Base-by-base conservation (phyloP, 2,797 vertebrate species). In the Spinus olivaceus region DNA sequence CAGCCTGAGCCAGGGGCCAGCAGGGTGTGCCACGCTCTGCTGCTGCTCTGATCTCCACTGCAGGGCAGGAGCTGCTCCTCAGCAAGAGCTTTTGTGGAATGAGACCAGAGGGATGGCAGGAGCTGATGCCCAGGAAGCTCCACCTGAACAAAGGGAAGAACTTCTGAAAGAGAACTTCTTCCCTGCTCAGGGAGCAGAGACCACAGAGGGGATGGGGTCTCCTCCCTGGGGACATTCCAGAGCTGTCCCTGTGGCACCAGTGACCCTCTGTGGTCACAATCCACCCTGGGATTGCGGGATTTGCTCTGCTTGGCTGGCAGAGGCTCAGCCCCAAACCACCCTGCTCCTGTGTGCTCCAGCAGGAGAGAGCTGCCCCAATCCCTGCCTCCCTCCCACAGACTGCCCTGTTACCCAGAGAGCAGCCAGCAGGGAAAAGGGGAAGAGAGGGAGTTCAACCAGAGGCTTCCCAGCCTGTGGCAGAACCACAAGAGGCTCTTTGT, bases 401-500 rank as follows among this genome's bases (percentile, higher is more conserved):
- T 44, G 4, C 46, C 46, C 46, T 46, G 44, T 12, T 4, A 8
- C 46, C 46, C 80, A 60, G 28, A 61, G 7, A 76, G 60, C 47
- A 25, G 47, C 47, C 47, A 49, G 47, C 47, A 50, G 82, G 72
- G 14, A 44, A 53, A 59, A 12, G 2, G 11, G 4, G 5, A 11
- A 9, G 8, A 41, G 33, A 21, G 64, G 18, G 32, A 92, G 46
- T 67, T 89, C 72, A 86, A 74, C 79, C 91, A 93, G 95, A 95
- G 70, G 28, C 71, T 89, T n/a, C 69, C n/a, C 51, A 53, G 51
- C 2, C 30, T 3, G 81, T 3, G 5, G 51, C 7, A 35, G 66
- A 92, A 11, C 12, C 81, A 95, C 89, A 96, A 94, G 89, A 72
- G 95, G 12, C 49, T 81, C 89, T 96, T 95, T 97, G 87, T 95